Evolutionary conservation across 2,113 vertebrate species (phyloP).

Genomic region (Pelodiscus sinensis): DNA sequence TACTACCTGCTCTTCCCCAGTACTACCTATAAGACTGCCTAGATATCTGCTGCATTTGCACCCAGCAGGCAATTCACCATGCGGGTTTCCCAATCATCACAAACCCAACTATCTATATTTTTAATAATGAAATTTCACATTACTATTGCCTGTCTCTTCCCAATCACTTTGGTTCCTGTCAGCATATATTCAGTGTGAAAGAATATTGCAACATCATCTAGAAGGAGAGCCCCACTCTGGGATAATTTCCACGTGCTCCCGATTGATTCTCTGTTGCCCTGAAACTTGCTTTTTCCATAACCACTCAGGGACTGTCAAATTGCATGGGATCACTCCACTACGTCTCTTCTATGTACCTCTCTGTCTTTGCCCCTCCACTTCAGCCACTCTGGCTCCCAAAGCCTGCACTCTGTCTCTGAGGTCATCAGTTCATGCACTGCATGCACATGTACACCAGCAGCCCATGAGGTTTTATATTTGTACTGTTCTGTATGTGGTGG

Average conservation of each 20-base stretch:
- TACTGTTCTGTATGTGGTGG: conserved; percentile 53
- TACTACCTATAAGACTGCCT: neutral
- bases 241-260: neutral
- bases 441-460: neutral
- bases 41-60: neutral
- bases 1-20: neutral
- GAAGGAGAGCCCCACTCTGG: neutral
- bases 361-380: neutral
- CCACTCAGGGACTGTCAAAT: neutral
- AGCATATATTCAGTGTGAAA: neutral
- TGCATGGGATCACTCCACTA: neutral
- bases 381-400: neutral
- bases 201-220: neutral
- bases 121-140: neutral
- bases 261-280: neutral
- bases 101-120: neutral
- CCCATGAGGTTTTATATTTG: conserved; percentile 21
- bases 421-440: neutral
- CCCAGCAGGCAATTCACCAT: neutral
- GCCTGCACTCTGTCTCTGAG: neutral
- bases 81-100: neutral
- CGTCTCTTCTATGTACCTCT: neutral
- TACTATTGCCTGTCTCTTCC: neutral
- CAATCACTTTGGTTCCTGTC: neutral
- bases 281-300: neutral